Evolutionary conservation across 2,113 vertebrate genomes (phyloP), one percentile per base, ranked within the genome.

Genomic region (Saccopteryx leptura): DNA sequence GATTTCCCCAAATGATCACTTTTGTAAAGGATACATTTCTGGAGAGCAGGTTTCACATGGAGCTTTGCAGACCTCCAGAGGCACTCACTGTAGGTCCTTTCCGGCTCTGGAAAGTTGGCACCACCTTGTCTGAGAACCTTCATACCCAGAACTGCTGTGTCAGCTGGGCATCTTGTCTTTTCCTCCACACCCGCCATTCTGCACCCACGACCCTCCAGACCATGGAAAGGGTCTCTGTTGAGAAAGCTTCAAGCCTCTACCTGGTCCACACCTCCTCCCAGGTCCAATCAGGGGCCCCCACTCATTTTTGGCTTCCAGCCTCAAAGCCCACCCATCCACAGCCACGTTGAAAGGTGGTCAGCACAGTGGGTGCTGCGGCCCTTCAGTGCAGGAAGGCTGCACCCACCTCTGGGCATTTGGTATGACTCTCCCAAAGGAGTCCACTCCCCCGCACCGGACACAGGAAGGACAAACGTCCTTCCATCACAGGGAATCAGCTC

Each of bases 381-480:
- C 65, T 65, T 26, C 13, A 21, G 52, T 17, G 71, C 95, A 97
- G 97, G 97, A 96, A 98, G 89, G 24, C 71, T 83, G 88, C 75
- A 94, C 96, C 97, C 94, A 97, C 97, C 86, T 95, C 86, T 96
- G 79, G 86, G 86, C 13, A 9, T 74, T 78, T 71, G 93, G 69
- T 89, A 91, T 95, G 91, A 96, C 80, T 97, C 65, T 89, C 78
- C 58, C 74, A 85, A 87, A 68, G 19, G 93, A 69, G 52, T 95
- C 91, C n/a, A 97, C 97, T 71, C 96, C 85, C 74, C 93, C 91
- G 81, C 96, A 97, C 95, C 82, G 87, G 96, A 97, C 91, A 87
- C 75, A 96, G 86, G 84, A 91, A 86, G 80, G 93, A 93, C 88
- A 72, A 83, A 96, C 39, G 39, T 56, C 84, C 86, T 90, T 96